Evolutionary conservation across 2,888 invertebrate genomes (phyloP).

Genomic region (Cantharis lateralis): DNA sequence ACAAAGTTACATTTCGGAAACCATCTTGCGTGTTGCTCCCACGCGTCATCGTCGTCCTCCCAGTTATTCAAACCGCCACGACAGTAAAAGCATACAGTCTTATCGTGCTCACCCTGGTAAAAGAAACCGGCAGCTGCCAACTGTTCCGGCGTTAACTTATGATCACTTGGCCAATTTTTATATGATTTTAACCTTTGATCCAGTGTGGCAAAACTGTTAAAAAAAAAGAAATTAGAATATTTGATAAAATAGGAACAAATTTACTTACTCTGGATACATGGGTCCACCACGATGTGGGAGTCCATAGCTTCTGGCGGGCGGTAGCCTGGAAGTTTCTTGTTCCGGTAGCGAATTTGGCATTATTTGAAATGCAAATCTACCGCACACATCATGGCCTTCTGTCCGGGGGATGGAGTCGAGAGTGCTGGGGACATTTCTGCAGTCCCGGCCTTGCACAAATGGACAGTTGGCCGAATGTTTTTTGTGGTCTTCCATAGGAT

Average conservation of each 20-base stretch:
- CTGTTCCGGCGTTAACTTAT: conserved; percentile 78
- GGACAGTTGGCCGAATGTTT: conserved; percentile 83
- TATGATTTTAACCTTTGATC: conserved; percentile 74
- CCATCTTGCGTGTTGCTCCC: conserved; percentile 95
- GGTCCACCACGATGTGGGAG: conserved; percentile 43
- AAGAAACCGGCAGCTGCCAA: conserved; percentile 91
- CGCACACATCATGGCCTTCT: conserved; percentile 50
- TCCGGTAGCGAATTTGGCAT: conserved; percentile 53
- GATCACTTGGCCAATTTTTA: conserved; percentile 78
- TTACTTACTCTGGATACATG: conserved; percentile 60
- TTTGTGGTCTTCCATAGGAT: conserved; percentile 78
- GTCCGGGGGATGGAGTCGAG: conserved; percentile 38
- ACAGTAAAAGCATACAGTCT: conserved; percentile 91
- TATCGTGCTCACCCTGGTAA: conserved; percentile 86
- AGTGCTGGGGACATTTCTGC: conserved; percentile 23
- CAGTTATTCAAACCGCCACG: conserved; percentile 93
- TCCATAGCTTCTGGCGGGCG: conserved; percentile 38
- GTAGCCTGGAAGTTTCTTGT: conserved; percentile 43
- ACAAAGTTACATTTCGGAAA: conserved; percentile 87
- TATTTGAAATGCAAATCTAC: conserved; percentile 50
- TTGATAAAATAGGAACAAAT: neutral
- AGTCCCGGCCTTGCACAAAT: conserved; percentile 62
- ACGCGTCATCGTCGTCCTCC: conserved; percentile 89
- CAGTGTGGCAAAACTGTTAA: conserved; percentile 63
- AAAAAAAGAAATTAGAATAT: neutral